Evolutionary conservation across 2,113 vertebrate genomes (phyloP).

Genomic region (Tonatia bakeri): DNA sequence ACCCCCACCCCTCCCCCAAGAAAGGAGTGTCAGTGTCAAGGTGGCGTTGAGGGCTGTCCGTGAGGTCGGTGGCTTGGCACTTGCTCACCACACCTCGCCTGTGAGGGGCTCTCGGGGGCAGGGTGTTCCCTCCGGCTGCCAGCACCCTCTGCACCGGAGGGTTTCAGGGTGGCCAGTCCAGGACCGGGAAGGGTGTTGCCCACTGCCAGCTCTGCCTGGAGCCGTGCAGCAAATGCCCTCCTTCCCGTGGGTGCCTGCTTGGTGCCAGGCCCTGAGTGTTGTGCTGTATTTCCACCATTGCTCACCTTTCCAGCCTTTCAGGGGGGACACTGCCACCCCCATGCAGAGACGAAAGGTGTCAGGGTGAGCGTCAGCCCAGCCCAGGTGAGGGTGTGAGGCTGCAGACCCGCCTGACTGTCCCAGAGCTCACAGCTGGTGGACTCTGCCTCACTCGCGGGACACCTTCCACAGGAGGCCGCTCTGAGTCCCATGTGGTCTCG

Average conservation of each 20-base stretch:
- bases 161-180: too few relatives aligned
- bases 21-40: not conserved
- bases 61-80: not conserved
- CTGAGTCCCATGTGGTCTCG: accelerated
- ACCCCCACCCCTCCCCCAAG: too few relatives aligned
- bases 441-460: accelerated
- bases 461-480: not conserved
- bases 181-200: not conserved
- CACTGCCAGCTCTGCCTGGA: not conserved
- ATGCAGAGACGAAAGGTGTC: not conserved
- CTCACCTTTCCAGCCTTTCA: not conserved
- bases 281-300: not conserved
- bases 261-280: not conserved
- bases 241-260: not conserved
- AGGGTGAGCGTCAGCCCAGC: not conserved
- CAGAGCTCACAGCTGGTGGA: accelerated
- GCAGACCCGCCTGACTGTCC: accelerated
- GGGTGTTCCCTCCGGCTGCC: not conserved
- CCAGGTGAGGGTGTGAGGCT: not conserved
- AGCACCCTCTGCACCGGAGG: too few relatives aligned
- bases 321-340: not conserved
- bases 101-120: not conserved
- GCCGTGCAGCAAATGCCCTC: accelerated
- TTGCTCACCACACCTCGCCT: not conserved
- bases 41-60: not conserved